A percentile compares a stretch with the other conserved stretches of the same genome.
Conservation (phyloP, 1,140 invertebrate species). For the Grapholita molesta region DNA sequence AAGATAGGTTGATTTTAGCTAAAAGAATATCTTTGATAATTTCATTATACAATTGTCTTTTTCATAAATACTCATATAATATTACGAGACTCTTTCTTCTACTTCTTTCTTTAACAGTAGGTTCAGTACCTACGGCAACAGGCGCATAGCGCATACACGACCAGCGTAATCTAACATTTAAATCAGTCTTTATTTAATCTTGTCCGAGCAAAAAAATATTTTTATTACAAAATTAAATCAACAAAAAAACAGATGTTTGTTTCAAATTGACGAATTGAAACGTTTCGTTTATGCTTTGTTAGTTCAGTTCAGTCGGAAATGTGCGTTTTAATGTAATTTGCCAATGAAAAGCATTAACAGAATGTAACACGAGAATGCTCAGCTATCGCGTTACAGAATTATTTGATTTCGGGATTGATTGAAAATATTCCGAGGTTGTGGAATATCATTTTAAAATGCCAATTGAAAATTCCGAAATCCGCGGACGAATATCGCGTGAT, state of each 20-base stretch:
- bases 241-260: neutral
- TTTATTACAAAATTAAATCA: neutral
- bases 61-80: too few species aligned
- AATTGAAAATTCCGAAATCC: neutral
- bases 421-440: conserved; percentile 7
- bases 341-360: neutral
- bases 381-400: neutral
- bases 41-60: too few species aligned
- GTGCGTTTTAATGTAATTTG: neutral
- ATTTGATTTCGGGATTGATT: conserved; percentile 13
- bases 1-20: too few species aligned
- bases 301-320: neutral
- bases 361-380: neutral
- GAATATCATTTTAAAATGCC: neutral
- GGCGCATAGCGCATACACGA: too few species aligned
- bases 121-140: too few species aligned
- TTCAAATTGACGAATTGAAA: neutral
- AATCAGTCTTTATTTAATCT: too few species aligned
- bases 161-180: too few species aligned
- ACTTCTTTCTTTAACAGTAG: too few species aligned
- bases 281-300: neutral
- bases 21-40: too few species aligned
- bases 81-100: too few species aligned
- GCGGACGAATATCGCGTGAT: neutral
- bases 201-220: too few species aligned